These are phyloP conservation scores for Catocala fraxini DNA, from an alignment of 2,888 invertebrate species.

Conservation along the genomic window DNA sequence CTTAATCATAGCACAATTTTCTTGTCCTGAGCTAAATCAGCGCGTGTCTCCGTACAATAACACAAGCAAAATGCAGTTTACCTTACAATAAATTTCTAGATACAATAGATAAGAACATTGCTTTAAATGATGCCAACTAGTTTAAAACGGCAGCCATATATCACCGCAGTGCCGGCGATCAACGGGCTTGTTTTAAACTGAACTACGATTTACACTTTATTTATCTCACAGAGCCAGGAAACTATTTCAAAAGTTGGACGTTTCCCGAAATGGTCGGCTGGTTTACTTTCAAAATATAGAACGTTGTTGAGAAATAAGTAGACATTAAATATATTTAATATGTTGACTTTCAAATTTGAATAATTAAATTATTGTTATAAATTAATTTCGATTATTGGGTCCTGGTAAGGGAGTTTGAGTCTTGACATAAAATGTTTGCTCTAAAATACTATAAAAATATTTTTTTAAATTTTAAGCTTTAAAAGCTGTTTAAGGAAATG, in stretches of 20 bases:
- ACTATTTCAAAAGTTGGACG: constrained; percentile 19
- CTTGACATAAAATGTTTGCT: too few species aligned
- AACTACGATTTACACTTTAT: constrained; percentile 35
- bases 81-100: constrained; percentile 38
- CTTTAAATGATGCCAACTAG: constrained; percentile 39
- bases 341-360: too few species aligned
- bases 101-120: constrained; percentile 34
- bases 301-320: too few species aligned
- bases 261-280: constrained; percentile 9
- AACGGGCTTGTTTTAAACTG: constrained; percentile 42
- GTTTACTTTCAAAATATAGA: too few species aligned
- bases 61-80: constrained; percentile 22
- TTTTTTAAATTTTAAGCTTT: too few species aligned
- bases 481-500: too few species aligned
- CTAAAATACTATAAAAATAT: too few species aligned
- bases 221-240: constrained; percentile 33
- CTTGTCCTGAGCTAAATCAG: not conserved
- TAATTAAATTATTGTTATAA: too few species aligned
- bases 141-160: constrained; percentile 36
- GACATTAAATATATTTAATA: too few species aligned
- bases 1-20: not conserved
- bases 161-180: constrained; percentile 35
- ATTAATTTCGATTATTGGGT: too few species aligned
- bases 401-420: too few species aligned
- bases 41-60: constrained; percentile 11